Percentiles rank a stretch among this genome's conserved stretches.
Evolutionary conservation across 2,113 vertebrate species (phyloP).

Genomic region (Trematocara zebra): DNA sequence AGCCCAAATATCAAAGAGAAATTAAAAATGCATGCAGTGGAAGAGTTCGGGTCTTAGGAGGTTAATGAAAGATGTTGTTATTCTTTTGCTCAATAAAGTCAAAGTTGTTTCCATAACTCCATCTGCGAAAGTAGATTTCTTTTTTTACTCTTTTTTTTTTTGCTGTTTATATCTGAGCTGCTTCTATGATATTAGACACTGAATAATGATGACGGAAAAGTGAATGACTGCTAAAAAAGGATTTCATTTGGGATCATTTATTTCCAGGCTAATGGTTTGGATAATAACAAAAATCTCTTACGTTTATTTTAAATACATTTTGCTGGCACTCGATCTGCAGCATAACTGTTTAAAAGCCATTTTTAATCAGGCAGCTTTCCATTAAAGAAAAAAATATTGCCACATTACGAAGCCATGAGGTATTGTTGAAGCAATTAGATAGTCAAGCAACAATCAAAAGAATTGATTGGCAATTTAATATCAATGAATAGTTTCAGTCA

Average conservation of each 20-base stretch:
- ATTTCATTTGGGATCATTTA: background rate
- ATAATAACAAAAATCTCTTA: background rate
- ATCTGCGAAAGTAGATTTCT: background rate
- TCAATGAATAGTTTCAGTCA: background rate
- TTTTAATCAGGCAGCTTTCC: background rate
- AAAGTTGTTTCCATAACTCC: background rate
- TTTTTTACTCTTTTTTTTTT: background rate
- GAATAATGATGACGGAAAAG: background rate
- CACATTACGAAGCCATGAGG: background rate
- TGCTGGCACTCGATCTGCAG: background rate
- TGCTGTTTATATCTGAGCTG: background rate
- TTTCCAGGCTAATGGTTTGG: background rate
- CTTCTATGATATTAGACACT: background rate
- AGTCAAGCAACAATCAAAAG: background rate
- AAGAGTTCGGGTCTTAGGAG: no score
- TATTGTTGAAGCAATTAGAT: background rate
- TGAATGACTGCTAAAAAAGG: background rate
- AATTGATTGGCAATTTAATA: slow-evolving; percentile 1
- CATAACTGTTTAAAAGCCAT: background rate
- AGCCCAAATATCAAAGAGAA: no score
- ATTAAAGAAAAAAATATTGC: background rate
- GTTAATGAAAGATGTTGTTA: background rate
- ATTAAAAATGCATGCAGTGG: no score
- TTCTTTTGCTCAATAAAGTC: background rate
- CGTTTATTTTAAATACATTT: background rate